Percentiles rank a stretch among this genome's conserved stretches.
Evolutionary conservation across 2,888 invertebrate species (phyloP).

Genomic region (Protophormia terraenovae): DNA sequence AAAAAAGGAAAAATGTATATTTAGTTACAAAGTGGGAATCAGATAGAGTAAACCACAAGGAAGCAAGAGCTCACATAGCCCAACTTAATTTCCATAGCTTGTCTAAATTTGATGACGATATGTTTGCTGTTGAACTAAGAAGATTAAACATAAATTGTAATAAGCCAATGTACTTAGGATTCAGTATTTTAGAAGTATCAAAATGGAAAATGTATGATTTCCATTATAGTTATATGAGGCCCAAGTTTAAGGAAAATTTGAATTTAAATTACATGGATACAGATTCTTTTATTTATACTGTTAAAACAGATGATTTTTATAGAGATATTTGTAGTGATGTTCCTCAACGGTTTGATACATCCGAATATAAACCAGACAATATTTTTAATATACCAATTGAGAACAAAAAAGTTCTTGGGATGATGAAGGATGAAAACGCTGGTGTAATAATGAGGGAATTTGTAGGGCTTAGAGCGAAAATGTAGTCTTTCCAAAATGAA

Average conservation of each 20-base stretch:
- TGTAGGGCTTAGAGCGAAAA: too few relatives aligned
- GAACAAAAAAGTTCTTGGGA: too few relatives aligned
- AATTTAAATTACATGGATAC: neutral
- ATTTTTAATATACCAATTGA: too few relatives aligned
- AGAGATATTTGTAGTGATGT: too few relatives aligned
- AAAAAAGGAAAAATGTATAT: neutral
- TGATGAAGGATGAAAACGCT: too few relatives aligned
- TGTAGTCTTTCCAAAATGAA: too few relatives aligned
- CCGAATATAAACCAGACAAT: too few relatives aligned
- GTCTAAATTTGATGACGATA: neutral
- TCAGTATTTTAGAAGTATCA: neutral
- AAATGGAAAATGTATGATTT: neutral
- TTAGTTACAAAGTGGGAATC: neutral
- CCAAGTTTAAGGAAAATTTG: neutral
- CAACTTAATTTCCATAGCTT: neutral
- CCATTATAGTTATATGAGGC: too few relatives aligned
- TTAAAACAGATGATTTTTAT: neutral
- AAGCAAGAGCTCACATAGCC: neutral
- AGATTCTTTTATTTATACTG: neutral
- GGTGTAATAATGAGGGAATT: too few relatives aligned
- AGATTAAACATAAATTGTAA: too few relatives aligned
- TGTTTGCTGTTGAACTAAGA: neutral
- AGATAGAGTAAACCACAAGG: neutral
- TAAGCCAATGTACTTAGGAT: neutral
- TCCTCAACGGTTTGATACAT: too few relatives aligned